A percentile compares a stretch with the other conserved stretches of the same genome.
Conservation (phyloP, 2,113 vertebrate genomes). For the Zosterops pallidus region DNA sequence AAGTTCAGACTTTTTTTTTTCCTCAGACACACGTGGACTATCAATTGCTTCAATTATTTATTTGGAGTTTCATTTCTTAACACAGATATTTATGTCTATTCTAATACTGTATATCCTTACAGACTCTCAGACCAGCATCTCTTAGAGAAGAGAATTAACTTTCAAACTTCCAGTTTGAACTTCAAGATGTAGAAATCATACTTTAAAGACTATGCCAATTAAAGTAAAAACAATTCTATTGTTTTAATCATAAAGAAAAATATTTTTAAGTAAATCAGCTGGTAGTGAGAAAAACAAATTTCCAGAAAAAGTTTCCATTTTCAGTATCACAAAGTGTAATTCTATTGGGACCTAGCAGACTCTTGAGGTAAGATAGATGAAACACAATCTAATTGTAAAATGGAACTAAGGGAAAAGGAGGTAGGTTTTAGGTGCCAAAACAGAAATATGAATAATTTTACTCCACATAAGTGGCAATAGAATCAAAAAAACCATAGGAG, state of each 20-base stretch:
- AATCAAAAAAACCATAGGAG: neutral
- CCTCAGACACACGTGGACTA: neutral
- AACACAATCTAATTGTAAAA: neutral
- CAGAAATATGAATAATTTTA: neutral
- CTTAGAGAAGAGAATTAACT: neutral
- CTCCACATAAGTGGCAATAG: neutral
- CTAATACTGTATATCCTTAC: neutral
- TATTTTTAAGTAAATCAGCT: neutral
- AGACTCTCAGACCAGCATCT: neutral
- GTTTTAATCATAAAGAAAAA: neutral
- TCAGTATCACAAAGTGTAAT: neutral
- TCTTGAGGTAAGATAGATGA: neutral
- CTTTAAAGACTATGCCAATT: neutral
- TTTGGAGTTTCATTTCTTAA: neutral
- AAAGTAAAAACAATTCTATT: neutral
- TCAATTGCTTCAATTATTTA: neutral
- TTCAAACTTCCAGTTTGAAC: neutral
- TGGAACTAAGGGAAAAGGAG: neutral
- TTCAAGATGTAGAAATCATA: neutral
- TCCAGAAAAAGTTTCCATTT: neutral
- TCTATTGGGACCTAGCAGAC: neutral
- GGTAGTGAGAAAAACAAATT: neutral
- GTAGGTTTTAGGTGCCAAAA: neutral
- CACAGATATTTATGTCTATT: neutral
- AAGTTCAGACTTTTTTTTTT: neutral